Conservation (phyloP, 2,113 vertebrate species). For the Peucedramus taeniatus region DNA sequence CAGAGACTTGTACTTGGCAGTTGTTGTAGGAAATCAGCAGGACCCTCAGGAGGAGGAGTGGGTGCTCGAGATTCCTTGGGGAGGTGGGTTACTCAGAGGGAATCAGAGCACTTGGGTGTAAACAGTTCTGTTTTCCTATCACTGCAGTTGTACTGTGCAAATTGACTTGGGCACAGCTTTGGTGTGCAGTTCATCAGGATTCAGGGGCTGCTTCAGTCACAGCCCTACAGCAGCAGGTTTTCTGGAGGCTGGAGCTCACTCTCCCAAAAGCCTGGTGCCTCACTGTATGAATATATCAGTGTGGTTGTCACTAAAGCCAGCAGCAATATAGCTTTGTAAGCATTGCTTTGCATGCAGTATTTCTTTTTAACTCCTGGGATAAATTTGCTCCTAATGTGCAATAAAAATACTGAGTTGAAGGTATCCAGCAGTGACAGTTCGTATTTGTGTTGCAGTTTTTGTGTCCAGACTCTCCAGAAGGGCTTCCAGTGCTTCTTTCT, state of each 20-base stretch:
- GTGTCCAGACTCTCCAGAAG: neutral
- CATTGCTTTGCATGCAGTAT: neutral
- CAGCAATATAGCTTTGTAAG: neutral
- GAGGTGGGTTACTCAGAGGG: neutral
- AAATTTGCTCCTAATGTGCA: neutral
- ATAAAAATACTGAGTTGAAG: neutral
- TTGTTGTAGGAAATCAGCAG: neutral
- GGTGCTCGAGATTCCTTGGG: neutral
- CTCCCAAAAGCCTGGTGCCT: neutral
- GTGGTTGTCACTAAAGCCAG: neutral
- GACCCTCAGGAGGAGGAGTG: neutral
- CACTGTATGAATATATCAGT: rapidly evolving
- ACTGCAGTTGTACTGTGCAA: rapidly evolving
- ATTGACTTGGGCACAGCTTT: neutral
- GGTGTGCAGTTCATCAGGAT: neutral
- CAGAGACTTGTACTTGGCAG: neutral
- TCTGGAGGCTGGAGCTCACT: rapidly evolving
- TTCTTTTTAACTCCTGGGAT: neutral
- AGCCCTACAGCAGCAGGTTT: neutral
- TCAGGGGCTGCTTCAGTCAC: neutral
- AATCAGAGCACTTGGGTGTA: neutral
- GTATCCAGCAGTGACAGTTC: neutral
- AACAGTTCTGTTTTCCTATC: neutral
- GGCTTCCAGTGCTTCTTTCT: neutral
- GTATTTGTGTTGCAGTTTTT: neutral